Evolutionary conservation across 2,888 invertebrate genomes (phyloP).

Genomic region (Eumerus sabulonum): DNA sequence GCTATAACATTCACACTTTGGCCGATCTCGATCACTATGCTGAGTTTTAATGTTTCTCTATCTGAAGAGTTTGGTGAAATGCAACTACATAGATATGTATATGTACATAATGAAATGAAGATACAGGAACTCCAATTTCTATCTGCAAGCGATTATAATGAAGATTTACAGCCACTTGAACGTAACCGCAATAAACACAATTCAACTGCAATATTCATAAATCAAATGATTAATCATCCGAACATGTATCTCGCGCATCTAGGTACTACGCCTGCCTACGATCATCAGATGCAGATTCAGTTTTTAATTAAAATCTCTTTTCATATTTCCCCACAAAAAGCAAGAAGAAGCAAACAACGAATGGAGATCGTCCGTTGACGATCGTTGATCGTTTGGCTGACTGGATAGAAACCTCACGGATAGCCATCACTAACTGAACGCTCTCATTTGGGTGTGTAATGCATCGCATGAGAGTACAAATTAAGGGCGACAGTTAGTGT

Average conservation of each 20-base stretch:
- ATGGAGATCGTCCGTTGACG: constrained; percentile 23
- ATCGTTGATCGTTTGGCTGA: constrained; percentile 27
- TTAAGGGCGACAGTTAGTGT: constrained; percentile 56
- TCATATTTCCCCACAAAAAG: constrained; percentile 11
- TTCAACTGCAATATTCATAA: constrained; percentile 65
- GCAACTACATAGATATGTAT: constrained; percentile 46
- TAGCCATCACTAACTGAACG: constrained; percentile 7
- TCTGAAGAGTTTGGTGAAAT: constrained; percentile 15
- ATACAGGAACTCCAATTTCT: constrained; percentile 17
- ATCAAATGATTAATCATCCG: constrained; percentile 66
- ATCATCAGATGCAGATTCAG: constrained; percentile 38
- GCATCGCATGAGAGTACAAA: constrained; percentile 44
- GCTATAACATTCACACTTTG: neutral
- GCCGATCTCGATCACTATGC: constrained; percentile 1
- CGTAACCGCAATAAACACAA: constrained; percentile 67
- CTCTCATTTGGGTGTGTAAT: constrained; percentile 39
- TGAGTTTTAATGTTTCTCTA: constrained; percentile 28
- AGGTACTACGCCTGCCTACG: neutral
- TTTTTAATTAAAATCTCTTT: constrained; percentile 66
- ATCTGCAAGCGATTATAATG: constrained; percentile 44
- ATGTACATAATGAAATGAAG: constrained; percentile 27
- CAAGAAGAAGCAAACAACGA: constrained; percentile 11
- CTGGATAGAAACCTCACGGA: constrained; percentile 25
- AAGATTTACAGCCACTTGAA: constrained; percentile 64
- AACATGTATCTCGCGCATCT: constrained; percentile 20